Percentiles rank a stretch among this genome's conserved stretches.
These are phyloP conservation scores for Ectropis grisescens DNA, from an alignment of 1,140 invertebrate species.

Conservation along the genomic window DNA sequence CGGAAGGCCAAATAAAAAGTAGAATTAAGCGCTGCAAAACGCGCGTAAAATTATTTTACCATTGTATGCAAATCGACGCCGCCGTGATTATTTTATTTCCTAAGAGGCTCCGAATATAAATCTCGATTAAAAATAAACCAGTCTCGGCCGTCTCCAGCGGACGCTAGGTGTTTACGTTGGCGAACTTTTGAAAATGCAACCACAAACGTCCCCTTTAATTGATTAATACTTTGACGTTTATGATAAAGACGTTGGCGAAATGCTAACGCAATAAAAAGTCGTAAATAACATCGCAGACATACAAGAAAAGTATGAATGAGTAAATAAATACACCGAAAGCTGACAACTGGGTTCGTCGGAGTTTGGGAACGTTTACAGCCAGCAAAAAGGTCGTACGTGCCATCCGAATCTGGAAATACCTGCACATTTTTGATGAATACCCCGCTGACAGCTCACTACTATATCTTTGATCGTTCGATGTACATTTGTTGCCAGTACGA, in stretches of 20 bases:
- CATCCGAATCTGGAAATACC: constrained; percentile 22
- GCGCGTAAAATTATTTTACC: constrained; percentile 70
- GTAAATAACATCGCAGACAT: constrained; percentile 17
- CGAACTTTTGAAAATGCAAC: background rate
- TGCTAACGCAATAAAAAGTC: constrained; percentile 8
- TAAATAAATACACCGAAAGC: constrained; percentile 28
- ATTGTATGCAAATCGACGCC: constrained; percentile 67
- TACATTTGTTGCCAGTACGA: too few relatives aligned
- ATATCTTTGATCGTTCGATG: too few relatives aligned
- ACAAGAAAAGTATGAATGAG: constrained; percentile 31
- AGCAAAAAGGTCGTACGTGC: constrained; percentile 25
- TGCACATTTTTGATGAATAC: constrained; percentile 22
- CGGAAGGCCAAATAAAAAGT: constrained; percentile 62
- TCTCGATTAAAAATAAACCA: constrained; percentile 56
- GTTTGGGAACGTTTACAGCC: constrained; percentile 23
- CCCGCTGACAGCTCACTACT: constrained; percentile 10
- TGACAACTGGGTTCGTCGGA: constrained; percentile 19
- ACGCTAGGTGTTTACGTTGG: constrained; percentile 36
- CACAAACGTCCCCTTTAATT: too few relatives aligned
- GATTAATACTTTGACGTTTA: constrained; percentile 4
- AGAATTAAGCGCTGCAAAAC: constrained; percentile 67
- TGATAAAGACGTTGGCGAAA: constrained; percentile 12
- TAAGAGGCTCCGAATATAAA: constrained; percentile 64
- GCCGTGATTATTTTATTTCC: constrained; percentile 70
- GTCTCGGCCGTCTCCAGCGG: constrained; percentile 35